Evolutionary conservation across 1,140 invertebrate genomes (phyloP).

Genomic region (Subanguina moxae): DNA sequence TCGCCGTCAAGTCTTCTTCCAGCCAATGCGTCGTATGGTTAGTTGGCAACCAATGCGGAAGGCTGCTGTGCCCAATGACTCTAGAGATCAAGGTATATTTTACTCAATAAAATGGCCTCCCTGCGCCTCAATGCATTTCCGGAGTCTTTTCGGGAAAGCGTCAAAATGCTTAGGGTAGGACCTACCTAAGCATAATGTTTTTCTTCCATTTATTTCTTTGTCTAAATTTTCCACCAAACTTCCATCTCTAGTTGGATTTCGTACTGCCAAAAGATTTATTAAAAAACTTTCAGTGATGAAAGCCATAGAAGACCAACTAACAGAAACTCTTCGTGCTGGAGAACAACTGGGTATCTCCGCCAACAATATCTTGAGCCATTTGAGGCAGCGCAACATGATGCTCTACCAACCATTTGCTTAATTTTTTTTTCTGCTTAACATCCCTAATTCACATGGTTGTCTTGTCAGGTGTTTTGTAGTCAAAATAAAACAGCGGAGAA

Average conservation of each 20-base stretch:
- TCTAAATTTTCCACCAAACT: no score
- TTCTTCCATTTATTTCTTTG: no score
- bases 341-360: conserved; percentile 38
- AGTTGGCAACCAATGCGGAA: conserved; percentile 35
- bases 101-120: no score
- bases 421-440: neutral
- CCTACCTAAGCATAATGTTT: no score
- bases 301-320: conserved; percentile 40
- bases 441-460: no score
- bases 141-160: no score
- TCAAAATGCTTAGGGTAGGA: no score
- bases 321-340: conserved; percentile 36
- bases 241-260: no score
- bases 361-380: conserved; percentile 38
- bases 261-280: neutral
- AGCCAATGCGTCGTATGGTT: conserved; percentile 35
- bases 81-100: conserved; percentile 32
- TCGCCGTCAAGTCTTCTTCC: conserved; percentile 28
- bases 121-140: no score
- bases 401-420: conserved; percentile 6
- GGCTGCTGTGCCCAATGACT: conserved; percentile 20
- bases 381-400: conserved; percentile 30
- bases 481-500: no score
- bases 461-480: no score
- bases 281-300: conserved; percentile 37